Evolutionary conservation across 1,140 invertebrate genomes (phyloP).

Genomic region (Papilio xuthus): DNA sequence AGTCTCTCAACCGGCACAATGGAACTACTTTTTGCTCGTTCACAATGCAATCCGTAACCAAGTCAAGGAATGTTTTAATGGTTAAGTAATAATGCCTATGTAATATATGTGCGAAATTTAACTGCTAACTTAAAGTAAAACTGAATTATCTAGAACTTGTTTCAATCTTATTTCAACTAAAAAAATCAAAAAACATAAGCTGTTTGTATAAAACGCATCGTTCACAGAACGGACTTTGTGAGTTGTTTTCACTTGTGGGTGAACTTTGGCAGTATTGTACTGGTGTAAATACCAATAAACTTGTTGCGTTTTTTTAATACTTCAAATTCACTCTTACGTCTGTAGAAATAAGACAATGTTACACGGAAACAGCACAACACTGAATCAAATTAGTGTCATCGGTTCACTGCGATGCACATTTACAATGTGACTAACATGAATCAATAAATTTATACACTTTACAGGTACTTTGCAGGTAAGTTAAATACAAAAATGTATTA

Average conservation of each 20-base stretch:
- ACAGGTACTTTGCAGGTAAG: constrained; percentile 80
- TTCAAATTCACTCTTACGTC: constrained; percentile 59
- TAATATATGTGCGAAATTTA: constrained; percentile 78
- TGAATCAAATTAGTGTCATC: constrained; percentile 61
- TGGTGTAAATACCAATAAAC: constrained; percentile 64
- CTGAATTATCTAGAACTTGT: constrained; percentile 66
- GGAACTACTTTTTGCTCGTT: constrained; percentile 34
- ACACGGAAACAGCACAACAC: constrained; percentile 75
- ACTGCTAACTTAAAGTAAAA: constrained; percentile 81
- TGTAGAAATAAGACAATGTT: constrained; percentile 71
- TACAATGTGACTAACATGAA: constrained; percentile 61
- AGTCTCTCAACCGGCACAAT: constrained; percentile 11
- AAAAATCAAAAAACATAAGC: constrained; percentile 76
- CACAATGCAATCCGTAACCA: constrained; percentile 71
- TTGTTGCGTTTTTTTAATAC: constrained; percentile 61
- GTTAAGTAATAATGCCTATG: constrained; percentile 81
- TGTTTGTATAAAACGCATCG: constrained; percentile 72
- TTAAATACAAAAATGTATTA: constrained; percentile 61
- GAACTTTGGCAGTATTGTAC: constrained; percentile 80
- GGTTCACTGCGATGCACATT: constrained; percentile 78
- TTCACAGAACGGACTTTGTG: constrained; percentile 78
- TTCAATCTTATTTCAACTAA: constrained; percentile 77
- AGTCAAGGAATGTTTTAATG: constrained; percentile 80
- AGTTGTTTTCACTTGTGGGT: constrained; percentile 71
- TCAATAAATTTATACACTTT: constrained; percentile 78